Evolutionary conservation across 2,888 invertebrate species (phyloP).

Genomic region (Pachycephus smyrnensis): DNA sequence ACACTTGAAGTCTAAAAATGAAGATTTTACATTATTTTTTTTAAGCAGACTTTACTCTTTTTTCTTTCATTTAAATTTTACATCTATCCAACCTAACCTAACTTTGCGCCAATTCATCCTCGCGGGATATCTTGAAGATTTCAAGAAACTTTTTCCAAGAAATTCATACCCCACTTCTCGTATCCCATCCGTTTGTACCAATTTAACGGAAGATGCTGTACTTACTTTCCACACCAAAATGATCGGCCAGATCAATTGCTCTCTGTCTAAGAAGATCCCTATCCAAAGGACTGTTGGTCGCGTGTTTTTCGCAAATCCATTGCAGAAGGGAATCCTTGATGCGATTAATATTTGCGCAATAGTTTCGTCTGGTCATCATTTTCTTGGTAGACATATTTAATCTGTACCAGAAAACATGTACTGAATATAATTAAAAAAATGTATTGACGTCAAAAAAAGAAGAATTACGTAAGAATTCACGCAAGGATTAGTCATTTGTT

Average conservation of each 20-base stretch:
- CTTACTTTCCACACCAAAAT: constrained; percentile 38
- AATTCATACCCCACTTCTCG: neutral
- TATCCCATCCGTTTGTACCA: too few species aligned
- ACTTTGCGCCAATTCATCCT: neutral
- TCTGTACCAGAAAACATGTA: too few species aligned
- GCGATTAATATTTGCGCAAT: neutral
- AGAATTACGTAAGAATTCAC: neutral
- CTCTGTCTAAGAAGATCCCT: constrained; percentile 40
- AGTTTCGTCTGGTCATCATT: neutral
- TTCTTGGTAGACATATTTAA: neutral
- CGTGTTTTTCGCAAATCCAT: constrained; percentile 53
- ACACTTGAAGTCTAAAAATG: constrained; percentile 44
- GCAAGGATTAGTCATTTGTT: neutral
- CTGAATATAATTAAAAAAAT: neutral
- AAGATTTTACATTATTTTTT: neutral
- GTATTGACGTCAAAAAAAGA: neutral
- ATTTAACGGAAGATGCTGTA: neutral
- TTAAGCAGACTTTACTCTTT: too few species aligned
- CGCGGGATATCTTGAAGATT: neutral
- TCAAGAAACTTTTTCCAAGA: neutral
- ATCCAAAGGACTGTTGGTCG: constrained; percentile 44
- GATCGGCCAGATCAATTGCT: constrained; percentile 40
- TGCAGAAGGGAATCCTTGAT: constrained; percentile 43
- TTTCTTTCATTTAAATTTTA: too few species aligned
- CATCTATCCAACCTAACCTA: neutral